Evolutionary conservation across 2,797 vertebrate genomes (phyloP), one percentile per base, ranked within the genome.

Genomic region (Adelosebastes latens): DNA sequence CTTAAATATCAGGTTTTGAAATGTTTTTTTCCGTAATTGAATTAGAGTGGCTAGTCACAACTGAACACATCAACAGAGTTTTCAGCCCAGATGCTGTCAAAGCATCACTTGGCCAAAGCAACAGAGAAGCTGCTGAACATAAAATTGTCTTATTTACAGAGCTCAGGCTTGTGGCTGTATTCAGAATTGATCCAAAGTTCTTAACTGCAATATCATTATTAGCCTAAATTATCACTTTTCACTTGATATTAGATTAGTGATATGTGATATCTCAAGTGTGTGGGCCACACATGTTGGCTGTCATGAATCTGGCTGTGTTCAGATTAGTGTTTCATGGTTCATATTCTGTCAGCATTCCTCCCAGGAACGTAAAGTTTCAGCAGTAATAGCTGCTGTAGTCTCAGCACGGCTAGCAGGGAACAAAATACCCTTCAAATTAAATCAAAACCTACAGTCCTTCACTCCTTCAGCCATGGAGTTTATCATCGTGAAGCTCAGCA

Each of bases 1-100:
- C 84, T 91, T 89, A 90, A 94, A 92, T 91, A 91, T 93, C 89
- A 79, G 69, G 80, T 89, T 92, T 93, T 90, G 46, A 90, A 83
- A 82, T 85, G 84, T 36, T 82, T 93, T 71, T 93, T 91, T 83
- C 77, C 56, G 34, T 91, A 91, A 94, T 93, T 92, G 89, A 93
- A 90, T 94, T 92, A 87, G 82, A 93, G 82, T 77, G 82, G 82
- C 85, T 83, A 72, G 87, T 91, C 85, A 90, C 84, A 86, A 91
- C 85, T 88, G 78, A 79, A 74, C 76, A 84, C 81, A 87, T 74
- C 63, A 42, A 56, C 83, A 69, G 63, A 70, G 62, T 76, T 86
- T 85, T 84, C 52, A 72, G 87, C 68, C 80, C 61, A 68, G 76
- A 85, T 63, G 79, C 64, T 82, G 83, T 81, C 78, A 86, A 75